Evolutionary conservation across 92 coral and sea anemone genomes (phyloP).

Genomic region (Palythoa heliodiscus): DNA sequence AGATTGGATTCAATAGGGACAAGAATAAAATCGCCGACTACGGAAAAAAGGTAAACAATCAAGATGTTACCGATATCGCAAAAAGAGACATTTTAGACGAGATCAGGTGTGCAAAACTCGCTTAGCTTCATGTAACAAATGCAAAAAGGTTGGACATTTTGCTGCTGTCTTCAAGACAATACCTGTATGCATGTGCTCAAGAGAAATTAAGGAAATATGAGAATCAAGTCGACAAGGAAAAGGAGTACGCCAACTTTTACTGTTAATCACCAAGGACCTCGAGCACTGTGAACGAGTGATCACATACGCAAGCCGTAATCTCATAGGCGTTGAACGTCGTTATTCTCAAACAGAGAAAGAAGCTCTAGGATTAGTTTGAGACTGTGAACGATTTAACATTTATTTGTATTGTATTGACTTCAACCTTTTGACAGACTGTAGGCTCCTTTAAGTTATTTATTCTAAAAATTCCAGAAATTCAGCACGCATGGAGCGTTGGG

Average conservation of each 20-base stretch:
- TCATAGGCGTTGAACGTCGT: background rate
- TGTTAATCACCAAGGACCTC: background rate
- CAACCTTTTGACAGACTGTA: too few species aligned
- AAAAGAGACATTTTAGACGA: conserved; percentile 45
- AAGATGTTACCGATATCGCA: conserved; percentile 45
- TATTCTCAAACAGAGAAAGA: background rate
- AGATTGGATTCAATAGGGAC: background rate
- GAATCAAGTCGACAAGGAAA: background rate
- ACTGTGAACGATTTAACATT: background rate
- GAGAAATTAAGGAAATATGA: conserved; percentile 17
- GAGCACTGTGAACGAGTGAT: background rate
- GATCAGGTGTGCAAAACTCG: conserved; percentile 41
- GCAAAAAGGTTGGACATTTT: conserved; percentile 48
- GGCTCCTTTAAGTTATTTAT: too few species aligned
- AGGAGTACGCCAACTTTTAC: too few species aligned
- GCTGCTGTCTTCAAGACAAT: conserved; percentile 44
- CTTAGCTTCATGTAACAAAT: conserved; percentile 18
- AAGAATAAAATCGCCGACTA: background rate
- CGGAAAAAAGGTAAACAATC: conserved; percentile 21
- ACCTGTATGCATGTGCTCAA: conserved; percentile 7
- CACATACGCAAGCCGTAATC: background rate
- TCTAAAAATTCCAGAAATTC: too few species aligned
- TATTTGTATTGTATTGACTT: too few species aligned
- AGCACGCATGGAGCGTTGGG: too few species aligned
- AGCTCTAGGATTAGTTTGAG: background rate